These are phyloP conservation scores for Cyanistes caeruleus DNA, from an alignment of 2,113 vertebrate genomes.

Conservation along the genomic window DNA sequence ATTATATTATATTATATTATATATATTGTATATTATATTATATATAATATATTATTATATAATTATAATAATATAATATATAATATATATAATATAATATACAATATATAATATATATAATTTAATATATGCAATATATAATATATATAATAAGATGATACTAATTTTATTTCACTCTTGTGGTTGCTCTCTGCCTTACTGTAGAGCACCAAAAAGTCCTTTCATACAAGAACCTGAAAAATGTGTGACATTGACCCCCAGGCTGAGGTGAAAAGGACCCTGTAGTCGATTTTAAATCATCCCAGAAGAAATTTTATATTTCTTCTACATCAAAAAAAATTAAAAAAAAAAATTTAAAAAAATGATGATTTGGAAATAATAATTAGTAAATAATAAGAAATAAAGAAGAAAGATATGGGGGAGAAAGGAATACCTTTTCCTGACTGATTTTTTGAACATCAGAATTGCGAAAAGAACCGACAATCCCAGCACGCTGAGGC, in stretches of 20 bases:
- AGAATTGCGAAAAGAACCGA: neutral
- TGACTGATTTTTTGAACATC: slow-evolving; percentile 68
- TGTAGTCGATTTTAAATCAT: neutral
- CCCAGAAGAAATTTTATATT: neutral
- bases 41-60: no score
- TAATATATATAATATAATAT: no score
- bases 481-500: neutral
- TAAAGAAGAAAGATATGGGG: fast-evolving
- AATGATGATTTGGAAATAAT: neutral
- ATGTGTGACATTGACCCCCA: neutral
- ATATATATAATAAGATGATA: no score
- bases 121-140: no score
- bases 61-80: no score
- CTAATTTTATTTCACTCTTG: no score
- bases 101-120: no score
- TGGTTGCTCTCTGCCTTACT: neutral
- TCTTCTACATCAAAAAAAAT: neutral
- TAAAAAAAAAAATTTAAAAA: neutral
- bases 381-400: no score
- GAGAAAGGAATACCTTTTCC: slow-evolving; percentile 67
- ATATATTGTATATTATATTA: no score
- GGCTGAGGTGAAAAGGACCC: neutral
- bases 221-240: neutral
- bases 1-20: no score
- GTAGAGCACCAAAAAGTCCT: neutral